Evolutionary conservation across 2,888 invertebrate species (phyloP), one percentile per base, ranked within the genome.

Genomic region (Stegana nigrithorax): DNA sequence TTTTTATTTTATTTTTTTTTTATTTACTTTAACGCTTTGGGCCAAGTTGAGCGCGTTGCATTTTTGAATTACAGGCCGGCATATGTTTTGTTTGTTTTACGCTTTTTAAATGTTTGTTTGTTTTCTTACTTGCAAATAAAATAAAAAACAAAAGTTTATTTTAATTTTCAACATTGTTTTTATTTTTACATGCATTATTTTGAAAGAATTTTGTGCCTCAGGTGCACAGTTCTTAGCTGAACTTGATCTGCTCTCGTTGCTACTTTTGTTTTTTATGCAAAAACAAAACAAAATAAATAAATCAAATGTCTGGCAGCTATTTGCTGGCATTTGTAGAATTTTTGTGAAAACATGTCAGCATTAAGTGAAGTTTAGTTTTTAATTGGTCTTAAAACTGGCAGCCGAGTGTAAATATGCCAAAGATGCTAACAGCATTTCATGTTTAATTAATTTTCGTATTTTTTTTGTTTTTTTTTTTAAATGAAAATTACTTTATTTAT

Each of bases 11-110:
- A n/a, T n/a, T n/a, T 8, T 50, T 25, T 26, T 26, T 26, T n/a
- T 50, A n/a, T 50, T 14, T 1, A 26, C 25, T 50, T 23, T n/a
- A 23, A n/a, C 50, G 53, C 32, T 55, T n/a, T 12, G 36, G 32
- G 60, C 60, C 45, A 61, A 61, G 55, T 50, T 60, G 39, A 39
- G 50, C 25, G 55, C 25, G 10, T n/a, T n/a, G n/a, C n/a, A n/a
- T n/a, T n/a, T 39, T 32, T 26, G 51, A 25, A 50, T 50, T 57
- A 57, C 45, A 55, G 62, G 36, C 44, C 45, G 56, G 55, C 56
- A 56, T 44, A 23, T 56, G 27, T 59, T 25, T 25, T 23, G 4
- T 17, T 25, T 32, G 2, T 23, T 42, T 42, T 3, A 6, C 26
- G n/a, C 0, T 26, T 26, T 26, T 50, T 1, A n/a, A n/a, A n/a